Conservation (phyloP, 2,797 vertebrate species). For the Paratrypauchen microcephalus region DNA sequence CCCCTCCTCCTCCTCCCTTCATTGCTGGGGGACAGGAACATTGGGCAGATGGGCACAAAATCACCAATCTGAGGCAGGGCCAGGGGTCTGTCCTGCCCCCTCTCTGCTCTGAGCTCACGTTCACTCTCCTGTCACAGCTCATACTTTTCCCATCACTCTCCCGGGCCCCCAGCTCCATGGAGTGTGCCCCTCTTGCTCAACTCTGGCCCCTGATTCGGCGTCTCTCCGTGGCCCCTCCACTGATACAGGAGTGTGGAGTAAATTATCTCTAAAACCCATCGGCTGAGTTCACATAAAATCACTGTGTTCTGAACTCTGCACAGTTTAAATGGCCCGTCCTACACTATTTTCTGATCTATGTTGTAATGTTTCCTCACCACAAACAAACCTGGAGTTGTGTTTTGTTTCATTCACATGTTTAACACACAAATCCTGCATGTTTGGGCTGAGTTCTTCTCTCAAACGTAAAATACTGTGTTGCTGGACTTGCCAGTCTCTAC, state of each 20-base stretch:
- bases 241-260: constrained; percentile 8
- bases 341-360: too few relatives aligned
- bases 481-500: too few relatives aligned
- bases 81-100: constrained; percentile 48
- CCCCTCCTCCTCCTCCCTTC: constrained; percentile 13
- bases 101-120: constrained; percentile 54
- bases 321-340: too few relatives aligned
- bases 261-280: not conserved
- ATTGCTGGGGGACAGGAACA: constrained; percentile 41
- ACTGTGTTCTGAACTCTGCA: too few relatives aligned
- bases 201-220: constrained; percentile 5
- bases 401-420: too few relatives aligned
- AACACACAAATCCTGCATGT: too few relatives aligned
- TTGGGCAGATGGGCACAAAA: constrained; percentile 63
- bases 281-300: not conserved
- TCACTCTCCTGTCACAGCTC: constrained; percentile 61
- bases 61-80: constrained; percentile 53
- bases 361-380: too few relatives aligned
- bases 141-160: constrained; percentile 58
- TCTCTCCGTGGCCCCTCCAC: constrained; percentile 30
- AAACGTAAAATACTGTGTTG: too few relatives aligned
- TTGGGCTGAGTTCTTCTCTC: too few relatives aligned
- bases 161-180: constrained; percentile 20
- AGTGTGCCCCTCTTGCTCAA: constrained; percentile 11
- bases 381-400: too few relatives aligned